Base-by-base conservation (phyloP, 2,797 vertebrate genomes). In the Microctenopoma stevenorrisi region DNA sequence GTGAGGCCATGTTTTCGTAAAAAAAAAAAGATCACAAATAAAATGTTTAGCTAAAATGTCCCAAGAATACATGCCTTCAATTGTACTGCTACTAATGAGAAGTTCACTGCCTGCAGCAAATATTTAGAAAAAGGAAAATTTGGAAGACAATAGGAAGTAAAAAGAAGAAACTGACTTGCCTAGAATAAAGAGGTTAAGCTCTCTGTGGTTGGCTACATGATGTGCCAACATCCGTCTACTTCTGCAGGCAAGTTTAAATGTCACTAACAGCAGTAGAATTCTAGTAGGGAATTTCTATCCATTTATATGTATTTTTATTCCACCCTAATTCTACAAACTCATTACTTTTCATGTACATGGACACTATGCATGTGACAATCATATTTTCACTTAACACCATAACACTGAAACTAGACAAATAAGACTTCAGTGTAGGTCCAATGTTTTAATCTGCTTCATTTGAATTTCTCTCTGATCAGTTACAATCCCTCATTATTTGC, bases 1-100 rank as follows among this genome's bases (percentile, higher is more conserved):
- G 64, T 37, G 50, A 44, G 35, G 47, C 26, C 37, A 4, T 52
- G 22, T 38, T 15, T 72, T 40, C 55, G 49, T 22, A 49, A 79
- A 16, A 6, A 54, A 15, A 30, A 53, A 44, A 46, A 62, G 18
- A 37, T 10, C 10, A 37, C 8, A 13, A 53, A 61, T 4, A 0
- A 30, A 4, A 1, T 38, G 3, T 12, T 48, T 62, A n/a, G 25
- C 22, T n/a, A 25, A 54, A 72, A 59, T 30, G 22, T 2, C 22
- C 22, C 56, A 33, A 7, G 8, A 51, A 62, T 7, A 53, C 2
- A 22, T 22, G 37, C 22, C 15, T 4, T 14, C 0, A 7, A 52
- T n/a, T 49, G 9, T 1, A n/a, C 11, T 4, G 26, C 1, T n/a
- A 30, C 15, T 12, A 42, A 16, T 16, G 2, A 13, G 9, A 22